These are phyloP conservation scores for Erythrolamprus reginae DNA, from an alignment of 2,113 vertebrate species.

Conservation along the genomic window DNA sequence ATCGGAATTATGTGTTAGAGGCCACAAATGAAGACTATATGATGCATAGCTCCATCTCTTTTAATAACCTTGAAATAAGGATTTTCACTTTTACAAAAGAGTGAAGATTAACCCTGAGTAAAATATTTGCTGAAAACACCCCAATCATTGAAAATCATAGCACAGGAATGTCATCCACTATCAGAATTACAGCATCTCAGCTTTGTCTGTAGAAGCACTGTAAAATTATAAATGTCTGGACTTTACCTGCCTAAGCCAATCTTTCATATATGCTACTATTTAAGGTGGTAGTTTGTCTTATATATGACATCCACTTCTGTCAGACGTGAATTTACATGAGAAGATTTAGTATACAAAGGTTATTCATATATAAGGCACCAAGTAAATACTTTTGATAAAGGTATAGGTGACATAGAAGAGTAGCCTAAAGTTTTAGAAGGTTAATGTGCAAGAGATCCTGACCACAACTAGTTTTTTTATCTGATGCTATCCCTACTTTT, in stretches of 20 bases:
- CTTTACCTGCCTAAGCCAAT: neutral
- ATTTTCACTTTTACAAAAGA: constrained; percentile 8
- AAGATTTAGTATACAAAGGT: constrained; percentile 14
- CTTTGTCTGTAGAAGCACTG: neutral
- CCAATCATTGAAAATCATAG: neutral
- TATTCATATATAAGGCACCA: constrained; percentile 9
- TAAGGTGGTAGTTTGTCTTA: constrained; percentile 18
- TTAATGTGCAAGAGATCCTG: constrained; percentile 1
- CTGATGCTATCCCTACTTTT: neutral
- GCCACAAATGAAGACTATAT: neutral
- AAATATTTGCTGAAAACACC: neutral
- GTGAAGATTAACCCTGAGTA: neutral
- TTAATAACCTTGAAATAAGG: constrained; percentile 18
- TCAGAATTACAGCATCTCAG: neutral
- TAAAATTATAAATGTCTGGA: neutral
- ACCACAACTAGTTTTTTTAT: constrained; percentile 7
- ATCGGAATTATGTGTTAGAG: neutral
- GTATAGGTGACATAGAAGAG: constrained; percentile 8
- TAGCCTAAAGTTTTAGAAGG: neutral
- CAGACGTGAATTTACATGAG: constrained; percentile 22
- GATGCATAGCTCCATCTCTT: neutral
- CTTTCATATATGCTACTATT: neutral
- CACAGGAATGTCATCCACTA: neutral
- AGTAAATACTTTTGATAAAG: constrained; percentile 27
- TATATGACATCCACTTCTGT: neutral